These are phyloP conservation scores for Campaea margaritaria DNA, from an alignment of 2,888 invertebrate genomes.

Conservation along the genomic window DNA sequence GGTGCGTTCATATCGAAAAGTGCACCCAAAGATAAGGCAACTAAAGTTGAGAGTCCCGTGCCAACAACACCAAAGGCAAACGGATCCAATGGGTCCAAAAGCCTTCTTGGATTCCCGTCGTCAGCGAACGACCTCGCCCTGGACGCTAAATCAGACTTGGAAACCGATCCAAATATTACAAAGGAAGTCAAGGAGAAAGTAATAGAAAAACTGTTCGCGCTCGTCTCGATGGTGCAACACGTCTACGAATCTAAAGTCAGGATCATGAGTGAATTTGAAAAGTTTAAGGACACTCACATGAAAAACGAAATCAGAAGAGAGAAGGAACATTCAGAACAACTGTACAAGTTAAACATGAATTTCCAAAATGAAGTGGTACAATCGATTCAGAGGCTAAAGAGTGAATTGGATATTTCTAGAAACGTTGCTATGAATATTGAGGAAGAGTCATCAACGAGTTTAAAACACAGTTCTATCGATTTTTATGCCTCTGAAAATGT, in stretches of 20 bases:
- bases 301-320: conserved; percentile 75
- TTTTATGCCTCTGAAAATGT: conserved; percentile 60
- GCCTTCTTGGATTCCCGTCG: conserved; percentile 75
- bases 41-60: conserved; percentile 54
- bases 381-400: conserved; percentile 74
- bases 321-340: conserved; percentile 76
- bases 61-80: conserved; percentile 46
- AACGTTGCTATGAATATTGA: conserved; percentile 58
- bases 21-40: conserved; percentile 55
- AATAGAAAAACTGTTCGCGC: conserved; percentile 72
- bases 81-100: conserved; percentile 63
- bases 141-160: conserved; percentile 78
- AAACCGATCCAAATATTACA: conserved; percentile 76
- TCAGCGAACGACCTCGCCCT: conserved; percentile 79
- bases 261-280: conserved; percentile 76
- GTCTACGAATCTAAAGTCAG: conserved; percentile 79
- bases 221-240: conserved; percentile 80
- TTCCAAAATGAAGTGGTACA: conserved; percentile 79
- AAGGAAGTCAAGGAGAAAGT: conserved; percentile 77
- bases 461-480: conserved; percentile 63
- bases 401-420: conserved; percentile 73
- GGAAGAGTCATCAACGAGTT: conserved; percentile 46
- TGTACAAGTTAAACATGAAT: conserved; percentile 79
- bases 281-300: conserved; percentile 75
- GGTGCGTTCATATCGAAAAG: conserved; percentile 75